These are phyloP conservation scores for Plestiodon gilberti DNA, from an alignment of 2,113 vertebrate genomes.

Conservation along the genomic window DNA sequence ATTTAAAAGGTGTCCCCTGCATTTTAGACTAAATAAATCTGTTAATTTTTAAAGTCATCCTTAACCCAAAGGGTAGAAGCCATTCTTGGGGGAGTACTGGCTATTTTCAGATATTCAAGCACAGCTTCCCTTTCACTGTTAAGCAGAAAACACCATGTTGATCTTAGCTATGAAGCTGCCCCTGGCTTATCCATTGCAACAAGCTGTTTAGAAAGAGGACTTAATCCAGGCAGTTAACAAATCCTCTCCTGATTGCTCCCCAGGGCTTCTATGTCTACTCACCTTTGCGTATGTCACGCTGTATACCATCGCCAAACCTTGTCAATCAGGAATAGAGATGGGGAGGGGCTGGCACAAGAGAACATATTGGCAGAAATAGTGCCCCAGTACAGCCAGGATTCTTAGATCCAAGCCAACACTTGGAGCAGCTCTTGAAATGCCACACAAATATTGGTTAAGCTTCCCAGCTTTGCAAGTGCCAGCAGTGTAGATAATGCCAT, in stretches of 20 bases:
- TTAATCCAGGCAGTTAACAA: constrained; percentile 27
- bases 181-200: background rate
- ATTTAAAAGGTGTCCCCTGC: background rate
- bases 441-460: background rate
- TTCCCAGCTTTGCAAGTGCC: background rate
- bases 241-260: background rate
- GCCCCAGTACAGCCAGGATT: background rate
- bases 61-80: background rate
- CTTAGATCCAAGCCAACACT: background rate
- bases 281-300: constrained; percentile 1
- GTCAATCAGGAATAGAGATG: constrained; percentile 7
- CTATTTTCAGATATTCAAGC: background rate
- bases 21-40: background rate
- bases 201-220: constrained; percentile 17
- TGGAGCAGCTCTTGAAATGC: background rate
- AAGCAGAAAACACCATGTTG: background rate
- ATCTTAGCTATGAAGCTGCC: background rate
- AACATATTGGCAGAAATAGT: background rate
- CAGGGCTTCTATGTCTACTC: background rate
- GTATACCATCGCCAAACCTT: background rate
- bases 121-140: background rate
- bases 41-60: background rate
- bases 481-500: background rate
- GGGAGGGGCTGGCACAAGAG: background rate
- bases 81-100: background rate